phyloP scores from a whole-genome alignment of 2,113 vertebrate genomes.

The Loxodonta africana region DNA sequence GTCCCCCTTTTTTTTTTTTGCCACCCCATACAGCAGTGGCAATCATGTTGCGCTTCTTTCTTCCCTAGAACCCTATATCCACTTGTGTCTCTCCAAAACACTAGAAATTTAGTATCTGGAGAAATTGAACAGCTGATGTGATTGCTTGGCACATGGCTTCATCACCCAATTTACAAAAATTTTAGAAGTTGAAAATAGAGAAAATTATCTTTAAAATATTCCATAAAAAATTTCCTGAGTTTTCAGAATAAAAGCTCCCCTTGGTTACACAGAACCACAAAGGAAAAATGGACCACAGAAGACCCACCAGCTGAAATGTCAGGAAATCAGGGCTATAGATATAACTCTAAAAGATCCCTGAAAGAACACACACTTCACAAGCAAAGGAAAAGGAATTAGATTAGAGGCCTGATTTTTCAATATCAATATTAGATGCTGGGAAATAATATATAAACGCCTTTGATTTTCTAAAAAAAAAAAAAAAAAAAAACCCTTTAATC shows the following conservation, averaged over 20 bases:
- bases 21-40: background rate
- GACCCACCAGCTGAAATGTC: background rate
- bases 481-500: background rate
- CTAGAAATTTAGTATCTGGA: background rate
- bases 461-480: background rate
- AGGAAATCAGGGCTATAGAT: background rate
- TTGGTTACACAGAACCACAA: background rate
- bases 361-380: background rate
- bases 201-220: background rate
- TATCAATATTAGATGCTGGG: background rate
- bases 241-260: background rate
- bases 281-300: background rate
- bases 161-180: background rate
- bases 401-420: background rate
- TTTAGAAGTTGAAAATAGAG: background rate
- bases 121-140: background rate
- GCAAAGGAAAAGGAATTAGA: background rate
- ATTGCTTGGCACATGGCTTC: background rate
- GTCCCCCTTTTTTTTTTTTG: background rate
- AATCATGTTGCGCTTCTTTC: background rate
- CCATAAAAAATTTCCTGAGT: background rate
- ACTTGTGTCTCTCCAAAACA: background rate
- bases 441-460: background rate
- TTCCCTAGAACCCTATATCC: background rate
- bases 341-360: background rate